Conservation (phyloP, 2,888 invertebrate species). For the Ochropleura leucogaster region DNA sequence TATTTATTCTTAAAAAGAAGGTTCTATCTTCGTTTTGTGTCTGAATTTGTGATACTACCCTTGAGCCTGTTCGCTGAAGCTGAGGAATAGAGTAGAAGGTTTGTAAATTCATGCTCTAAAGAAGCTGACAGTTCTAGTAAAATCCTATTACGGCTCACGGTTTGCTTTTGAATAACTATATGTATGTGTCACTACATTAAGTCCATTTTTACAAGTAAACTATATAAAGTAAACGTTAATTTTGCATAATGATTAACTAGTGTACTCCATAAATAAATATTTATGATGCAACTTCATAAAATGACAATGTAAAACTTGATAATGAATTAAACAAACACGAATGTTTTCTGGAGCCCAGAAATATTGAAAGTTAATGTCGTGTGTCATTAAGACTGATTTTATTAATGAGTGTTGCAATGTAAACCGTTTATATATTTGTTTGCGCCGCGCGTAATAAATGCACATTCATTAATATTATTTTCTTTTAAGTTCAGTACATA, state of each 20-base stretch:
- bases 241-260: slow-evolving; percentile 3
- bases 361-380: slow-evolving; percentile 11
- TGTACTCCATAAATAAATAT: not conserved
- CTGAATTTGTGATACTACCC: too few species aligned
- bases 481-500: slow-evolving; percentile 12
- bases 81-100: not conserved
- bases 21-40: too few species aligned
- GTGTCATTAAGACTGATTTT: slow-evolving; percentile 26
- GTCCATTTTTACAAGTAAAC: not conserved
- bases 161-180: not conserved
- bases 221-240: too few species aligned
- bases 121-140: not conserved
- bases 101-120: not conserved
- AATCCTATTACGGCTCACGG: not conserved
- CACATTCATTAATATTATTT: slow-evolving; percentile 31
- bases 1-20: too few species aligned
- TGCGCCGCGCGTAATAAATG: slow-evolving; percentile 18
- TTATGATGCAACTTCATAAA: slow-evolving; percentile 5
- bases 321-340: slow-evolving; percentile 10
- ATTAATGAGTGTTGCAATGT: slow-evolving; percentile 30
- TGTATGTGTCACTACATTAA: not conserved
- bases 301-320: not conserved
- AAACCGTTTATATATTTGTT: slow-evolving; percentile 8
- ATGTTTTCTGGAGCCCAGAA: slow-evolving; percentile 6
- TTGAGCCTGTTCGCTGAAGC: too few species aligned